Percentiles rank a stretch among this genome's conserved stretches.
These are phyloP conservation scores for Echeneis naucrates DNA, from an alignment of 2,797 vertebrate genomes.

Conservation along the genomic window DNA sequence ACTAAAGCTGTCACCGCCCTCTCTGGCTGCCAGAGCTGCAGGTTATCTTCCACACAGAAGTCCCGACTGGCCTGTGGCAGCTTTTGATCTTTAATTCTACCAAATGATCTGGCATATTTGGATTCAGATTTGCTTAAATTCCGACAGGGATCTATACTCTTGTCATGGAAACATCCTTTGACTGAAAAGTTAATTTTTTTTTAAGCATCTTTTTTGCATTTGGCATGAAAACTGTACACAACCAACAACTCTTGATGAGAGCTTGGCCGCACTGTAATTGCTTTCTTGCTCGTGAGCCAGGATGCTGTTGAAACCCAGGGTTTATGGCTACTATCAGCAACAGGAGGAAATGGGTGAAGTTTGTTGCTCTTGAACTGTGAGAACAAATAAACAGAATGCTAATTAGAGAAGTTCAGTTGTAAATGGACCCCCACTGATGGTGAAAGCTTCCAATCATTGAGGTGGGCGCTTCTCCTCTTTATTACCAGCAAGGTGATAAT, in stretches of 20 bases:
- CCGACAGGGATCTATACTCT: not conserved
- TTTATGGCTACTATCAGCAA: slow-evolving; percentile 52
- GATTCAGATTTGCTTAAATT: slow-evolving; percentile 11
- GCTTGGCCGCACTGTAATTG: slow-evolving; percentile 6
- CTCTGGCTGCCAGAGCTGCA: slow-evolving; percentile 55
- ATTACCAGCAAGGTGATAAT: slow-evolving; percentile 50
- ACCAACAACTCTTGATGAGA: slow-evolving; percentile 3
- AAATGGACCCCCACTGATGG: slow-evolving; percentile 60
- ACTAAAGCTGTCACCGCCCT: slow-evolving; percentile 85
- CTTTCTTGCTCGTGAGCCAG: not conserved
- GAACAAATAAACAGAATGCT: slow-evolving; percentile 70
- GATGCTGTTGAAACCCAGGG: slow-evolving; percentile 32
- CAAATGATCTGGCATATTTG: slow-evolving; percentile 22
- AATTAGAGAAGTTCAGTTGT: slow-evolving; percentile 66
- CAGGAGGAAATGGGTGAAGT: slow-evolving; percentile 61
- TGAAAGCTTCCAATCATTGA: slow-evolving; percentile 55
- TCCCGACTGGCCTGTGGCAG: slow-evolving; percentile 30
- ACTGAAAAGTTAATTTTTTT: slow-evolving; percentile 31
- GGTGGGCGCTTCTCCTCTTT: slow-evolving; percentile 38
- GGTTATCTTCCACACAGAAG: slow-evolving; percentile 63
- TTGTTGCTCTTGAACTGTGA: slow-evolving; percentile 67
- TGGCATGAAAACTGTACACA: slow-evolving; percentile 1
- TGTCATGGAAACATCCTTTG: not conserved
- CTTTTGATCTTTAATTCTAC: slow-evolving; percentile 53
- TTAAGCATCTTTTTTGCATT: slow-evolving; percentile 4